A percentile compares a stretch with the other conserved stretches of the same genome.
phyloP scores from a whole-genome alignment of 2,888 invertebrate species.

The Physocephala rufipes region DNA sequence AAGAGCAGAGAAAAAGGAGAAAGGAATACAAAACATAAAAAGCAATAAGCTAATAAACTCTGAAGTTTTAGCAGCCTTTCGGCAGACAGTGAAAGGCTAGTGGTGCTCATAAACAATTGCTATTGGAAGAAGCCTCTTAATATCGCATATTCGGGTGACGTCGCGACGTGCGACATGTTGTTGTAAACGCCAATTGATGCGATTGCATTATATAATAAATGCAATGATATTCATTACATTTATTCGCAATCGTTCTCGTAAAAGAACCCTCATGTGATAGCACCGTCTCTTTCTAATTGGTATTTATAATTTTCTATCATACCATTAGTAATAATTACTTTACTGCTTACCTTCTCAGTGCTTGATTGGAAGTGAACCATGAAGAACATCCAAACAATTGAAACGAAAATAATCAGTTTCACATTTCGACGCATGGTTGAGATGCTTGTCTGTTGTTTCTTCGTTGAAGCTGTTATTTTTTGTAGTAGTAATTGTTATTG shows the following conservation, averaged over 20 bases:
- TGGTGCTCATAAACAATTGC: too few relatives aligned
- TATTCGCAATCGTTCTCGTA: too few relatives aligned
- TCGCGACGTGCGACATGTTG: too few relatives aligned
- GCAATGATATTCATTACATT: too few relatives aligned
- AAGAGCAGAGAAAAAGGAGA: background rate
- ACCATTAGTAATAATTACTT: background rate
- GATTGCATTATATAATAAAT: too few relatives aligned
- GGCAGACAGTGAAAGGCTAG: too few relatives aligned
- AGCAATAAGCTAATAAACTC: background rate
- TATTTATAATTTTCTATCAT: background rate
- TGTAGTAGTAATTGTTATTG: background rate
- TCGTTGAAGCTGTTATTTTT: too few relatives aligned
- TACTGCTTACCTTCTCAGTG: constrained; percentile 62
- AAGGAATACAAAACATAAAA: background rate
- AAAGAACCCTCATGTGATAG: too few relatives aligned
- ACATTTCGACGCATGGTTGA: constrained; percentile 63
- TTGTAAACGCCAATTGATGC: too few relatives aligned
- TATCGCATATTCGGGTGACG: too few relatives aligned
- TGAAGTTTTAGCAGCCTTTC: too few relatives aligned
- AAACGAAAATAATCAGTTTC: constrained; percentile 64
- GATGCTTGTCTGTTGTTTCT: constrained; percentile 14
- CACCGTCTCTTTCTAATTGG: background rate
- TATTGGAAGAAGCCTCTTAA: too few relatives aligned
- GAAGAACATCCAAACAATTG: constrained; percentile 65
- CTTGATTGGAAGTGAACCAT: constrained; percentile 65